Base-by-base conservation (phyloP, 2,113 vertebrate genomes). In the Vulpes ferrilata region DNA sequence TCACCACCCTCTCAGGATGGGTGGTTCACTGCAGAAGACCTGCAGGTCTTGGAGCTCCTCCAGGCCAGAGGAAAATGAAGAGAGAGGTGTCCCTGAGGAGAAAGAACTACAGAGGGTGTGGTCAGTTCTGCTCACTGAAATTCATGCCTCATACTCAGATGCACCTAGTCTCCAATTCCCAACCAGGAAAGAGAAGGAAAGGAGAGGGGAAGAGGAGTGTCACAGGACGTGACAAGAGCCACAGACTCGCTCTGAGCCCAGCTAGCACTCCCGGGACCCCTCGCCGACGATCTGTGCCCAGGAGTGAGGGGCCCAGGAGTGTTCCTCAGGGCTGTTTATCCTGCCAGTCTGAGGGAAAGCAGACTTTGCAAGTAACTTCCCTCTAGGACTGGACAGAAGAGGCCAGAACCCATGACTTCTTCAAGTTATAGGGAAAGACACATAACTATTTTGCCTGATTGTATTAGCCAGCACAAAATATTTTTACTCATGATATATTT, bases 81-180 rank as follows among this genome's bases (percentile, higher is more conserved):
- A 43, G 43, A 43, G 43, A 43, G 7, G 43, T 43, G 7, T 43
- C 43, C 43, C 43, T 43, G 43, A 43, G 43, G 43, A 43, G 43
- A 43, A 43, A 43, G 43, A 43, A 7, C 6, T 43, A 43, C 43
- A 43, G 43, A 43, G 43, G 43, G 6, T 43, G 43, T 43, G 43
- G 43, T 43, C 43, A 43, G 43, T 43, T 43, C 43, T 7, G 43
- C 43, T 43, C 43, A 43, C 43, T 43, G 43, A 43, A 43, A 43
- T 43, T 3, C 30, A 2, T 2, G 43, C 6, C 0, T 8, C 0
- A 9, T 1, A 2, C 43, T 20, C 10, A 25, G 65, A 17, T 20
- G 16, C 10, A 5, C 5, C 43, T 17, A 4, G 25, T 11, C 60
- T 23, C 0, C 25, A 32, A 35, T 12, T 5, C 43, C 62, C 10